Percentiles rank a stretch among this genome's conserved stretches.
phyloP scores from a whole-genome alignment of 2,797 vertebrate species.

The Lacerta viridis region DNA sequence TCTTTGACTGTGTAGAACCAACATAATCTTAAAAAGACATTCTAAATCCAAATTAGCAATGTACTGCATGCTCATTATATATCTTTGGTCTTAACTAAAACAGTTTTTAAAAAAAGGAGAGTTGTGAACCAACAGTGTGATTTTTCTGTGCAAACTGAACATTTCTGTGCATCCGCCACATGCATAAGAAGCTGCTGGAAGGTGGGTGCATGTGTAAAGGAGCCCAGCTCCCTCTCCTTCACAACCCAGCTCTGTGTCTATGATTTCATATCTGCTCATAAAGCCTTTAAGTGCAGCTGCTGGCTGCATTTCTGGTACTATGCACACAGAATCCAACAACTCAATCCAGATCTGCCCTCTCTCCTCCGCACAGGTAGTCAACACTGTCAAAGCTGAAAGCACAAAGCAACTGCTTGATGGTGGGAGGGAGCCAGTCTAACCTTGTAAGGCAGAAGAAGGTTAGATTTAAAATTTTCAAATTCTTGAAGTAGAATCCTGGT shows the following conservation, averaged over 20 bases:
- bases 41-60: neutral
- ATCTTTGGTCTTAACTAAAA: conserved; percentile 29
- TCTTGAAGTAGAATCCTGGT: neutral
- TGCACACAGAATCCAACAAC: too few relatives aligned
- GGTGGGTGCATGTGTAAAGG: neutral
- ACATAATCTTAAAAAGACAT: neutral
- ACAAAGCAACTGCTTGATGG: neutral
- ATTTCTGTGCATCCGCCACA: too few relatives aligned
- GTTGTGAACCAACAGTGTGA: neutral
- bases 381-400: neutral
- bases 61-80: neutral
- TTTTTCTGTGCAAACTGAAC: neutral
- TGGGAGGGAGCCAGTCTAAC: neutral
- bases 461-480: neutral
- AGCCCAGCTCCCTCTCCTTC: neutral
- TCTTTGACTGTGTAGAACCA: conserved; percentile 55
- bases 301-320: neutral
- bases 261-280: neutral
- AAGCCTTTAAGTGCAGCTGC: neutral
- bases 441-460: neutral
- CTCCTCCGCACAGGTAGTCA: neutral
- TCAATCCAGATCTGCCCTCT: neutral
- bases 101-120: neutral
- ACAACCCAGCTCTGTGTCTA: neutral
- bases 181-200: neutral